phyloP scores from a whole-genome alignment of 2,797 vertebrate species.

The Pseudochromis fuscus region DNA sequence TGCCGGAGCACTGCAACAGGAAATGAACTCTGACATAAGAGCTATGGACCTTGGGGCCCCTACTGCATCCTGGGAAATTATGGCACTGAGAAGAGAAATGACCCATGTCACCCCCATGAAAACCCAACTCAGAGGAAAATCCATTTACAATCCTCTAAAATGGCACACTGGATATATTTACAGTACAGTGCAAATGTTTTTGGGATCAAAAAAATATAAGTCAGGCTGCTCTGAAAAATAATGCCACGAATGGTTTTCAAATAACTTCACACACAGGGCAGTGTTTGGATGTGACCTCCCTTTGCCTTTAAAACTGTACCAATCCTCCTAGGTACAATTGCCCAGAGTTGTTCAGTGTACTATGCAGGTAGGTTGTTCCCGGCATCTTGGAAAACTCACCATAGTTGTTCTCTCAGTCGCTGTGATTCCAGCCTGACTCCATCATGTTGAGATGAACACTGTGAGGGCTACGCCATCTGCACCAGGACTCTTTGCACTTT shows the following conservation, averaged over 20 bases:
- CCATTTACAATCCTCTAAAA: conserved; percentile 57
- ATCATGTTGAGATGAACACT: background rate
- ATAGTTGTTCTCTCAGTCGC: background rate
- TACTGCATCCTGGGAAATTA: conserved; percentile 82
- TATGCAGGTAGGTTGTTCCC: background rate
- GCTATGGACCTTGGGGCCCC: conserved; percentile 79
- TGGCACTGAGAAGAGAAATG: conserved; percentile 75
- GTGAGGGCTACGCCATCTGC: background rate
- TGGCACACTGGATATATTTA: conserved; percentile 28
- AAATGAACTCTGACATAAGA: conserved; percentile 85
- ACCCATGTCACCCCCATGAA: conserved; percentile 61
- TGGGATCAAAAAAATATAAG: background rate
- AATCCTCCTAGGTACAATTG: background rate
- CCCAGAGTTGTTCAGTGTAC: background rate
- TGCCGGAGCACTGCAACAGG: conserved; percentile 74
- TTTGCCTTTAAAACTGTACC: background rate
- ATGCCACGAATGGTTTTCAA: background rate
- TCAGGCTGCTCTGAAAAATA: background rate
- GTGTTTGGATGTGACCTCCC: background rate
- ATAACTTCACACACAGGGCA: background rate
- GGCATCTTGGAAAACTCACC: background rate
- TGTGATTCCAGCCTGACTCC: background rate
- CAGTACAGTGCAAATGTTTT: background rate
- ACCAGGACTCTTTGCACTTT: background rate
- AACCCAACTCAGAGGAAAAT: conserved; percentile 49